Evolutionary conservation across 2,797 vertebrate species (phyloP).

Genomic region (Microctenopoma stevenorrisi): DNA sequence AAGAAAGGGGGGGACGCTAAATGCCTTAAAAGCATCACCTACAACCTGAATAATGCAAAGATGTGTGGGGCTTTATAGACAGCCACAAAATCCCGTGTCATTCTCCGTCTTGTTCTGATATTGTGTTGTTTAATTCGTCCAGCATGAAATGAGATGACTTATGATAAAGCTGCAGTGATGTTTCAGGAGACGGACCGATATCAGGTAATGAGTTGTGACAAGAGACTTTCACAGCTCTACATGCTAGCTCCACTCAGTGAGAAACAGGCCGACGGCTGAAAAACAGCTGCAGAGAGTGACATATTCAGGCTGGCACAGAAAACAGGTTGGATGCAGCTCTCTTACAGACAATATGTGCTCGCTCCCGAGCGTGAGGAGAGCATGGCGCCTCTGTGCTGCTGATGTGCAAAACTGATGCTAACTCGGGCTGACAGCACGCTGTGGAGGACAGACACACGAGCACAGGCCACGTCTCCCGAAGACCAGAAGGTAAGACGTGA

Average conservation of each 20-base stretch:
- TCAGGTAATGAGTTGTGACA: slow-evolving; percentile 23
- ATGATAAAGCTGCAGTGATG: background rate
- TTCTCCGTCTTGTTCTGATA: slow-evolving; percentile 3
- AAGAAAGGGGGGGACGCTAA: slow-evolving; percentile 20
- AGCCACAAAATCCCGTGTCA: background rate
- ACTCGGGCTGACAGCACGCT: slow-evolving; percentile 49
- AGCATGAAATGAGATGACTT: slow-evolving; percentile 5
- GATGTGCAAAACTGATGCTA: slow-evolving; percentile 60
- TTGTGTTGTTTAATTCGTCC: background rate
- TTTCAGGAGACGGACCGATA: background rate
- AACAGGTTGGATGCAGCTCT: slow-evolving; percentile 53
- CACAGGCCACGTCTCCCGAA: slow-evolving; percentile 16
- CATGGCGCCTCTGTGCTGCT: slow-evolving; percentile 47
- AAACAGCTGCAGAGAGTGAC: slow-evolving; percentile 72
- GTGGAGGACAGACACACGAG: slow-evolving; percentile 14
- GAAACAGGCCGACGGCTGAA: slow-evolving; percentile 60
- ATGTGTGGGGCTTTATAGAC: background rate
- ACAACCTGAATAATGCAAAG: background rate
- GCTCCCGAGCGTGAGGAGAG: slow-evolving; percentile 35
- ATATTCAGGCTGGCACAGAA: slow-evolving; percentile 65
- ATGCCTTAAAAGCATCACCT: background rate
- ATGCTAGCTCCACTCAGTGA: slow-evolving; percentile 40
- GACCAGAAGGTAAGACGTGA: background rate
- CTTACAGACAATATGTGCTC: slow-evolving; percentile 62
- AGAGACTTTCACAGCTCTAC: slow-evolving; percentile 34